phyloP scores from a whole-genome alignment of 1,140 invertebrate genomes.

The Trichonephila clavata region DNA sequence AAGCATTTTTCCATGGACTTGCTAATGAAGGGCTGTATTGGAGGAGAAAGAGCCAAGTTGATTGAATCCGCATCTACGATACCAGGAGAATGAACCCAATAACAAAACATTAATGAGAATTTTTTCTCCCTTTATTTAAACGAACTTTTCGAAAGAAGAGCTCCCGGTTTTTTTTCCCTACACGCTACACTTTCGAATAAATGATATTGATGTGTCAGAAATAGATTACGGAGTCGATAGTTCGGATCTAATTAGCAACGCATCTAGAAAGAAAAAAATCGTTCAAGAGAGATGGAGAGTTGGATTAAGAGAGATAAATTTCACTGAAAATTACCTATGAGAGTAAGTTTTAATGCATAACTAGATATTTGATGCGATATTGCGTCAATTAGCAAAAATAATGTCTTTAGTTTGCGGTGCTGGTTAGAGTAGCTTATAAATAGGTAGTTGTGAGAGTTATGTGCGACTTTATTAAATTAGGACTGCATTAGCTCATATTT shows the following conservation, averaged over 20 bases:
- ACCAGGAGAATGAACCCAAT: constrained; percentile 20
- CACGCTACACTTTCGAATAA: background rate
- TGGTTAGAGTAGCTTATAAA: constrained; percentile 33
- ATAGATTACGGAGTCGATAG: constrained; percentile 51
- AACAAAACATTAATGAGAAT: constrained; percentile 55
- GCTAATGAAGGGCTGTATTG: constrained; percentile 11
- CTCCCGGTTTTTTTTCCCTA: background rate
- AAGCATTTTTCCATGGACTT: constrained; percentile 46
- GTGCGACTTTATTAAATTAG: background rate
- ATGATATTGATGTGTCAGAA: constrained; percentile 45
- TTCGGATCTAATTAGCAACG: constrained; percentile 45
- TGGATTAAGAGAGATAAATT: constrained; percentile 47
- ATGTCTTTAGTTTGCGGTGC: background rate
- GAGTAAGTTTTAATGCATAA: constrained; percentile 40
- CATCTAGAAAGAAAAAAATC: background rate
- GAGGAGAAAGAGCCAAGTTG: constrained; percentile 17
- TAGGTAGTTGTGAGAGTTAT: background rate
- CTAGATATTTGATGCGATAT: constrained; percentile 25
- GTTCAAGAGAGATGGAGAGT: background rate
- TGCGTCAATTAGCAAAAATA: constrained; percentile 28
- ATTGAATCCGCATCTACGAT: constrained; percentile 35
- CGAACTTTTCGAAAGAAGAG: background rate
- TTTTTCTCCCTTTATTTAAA: constrained; percentile 37
- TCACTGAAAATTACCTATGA: constrained; percentile 35
- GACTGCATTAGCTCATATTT: background rate